These are phyloP conservation scores for Plemyria rubiginata DNA, from an alignment of 2,888 invertebrate species.

Conservation along the genomic window DNA sequence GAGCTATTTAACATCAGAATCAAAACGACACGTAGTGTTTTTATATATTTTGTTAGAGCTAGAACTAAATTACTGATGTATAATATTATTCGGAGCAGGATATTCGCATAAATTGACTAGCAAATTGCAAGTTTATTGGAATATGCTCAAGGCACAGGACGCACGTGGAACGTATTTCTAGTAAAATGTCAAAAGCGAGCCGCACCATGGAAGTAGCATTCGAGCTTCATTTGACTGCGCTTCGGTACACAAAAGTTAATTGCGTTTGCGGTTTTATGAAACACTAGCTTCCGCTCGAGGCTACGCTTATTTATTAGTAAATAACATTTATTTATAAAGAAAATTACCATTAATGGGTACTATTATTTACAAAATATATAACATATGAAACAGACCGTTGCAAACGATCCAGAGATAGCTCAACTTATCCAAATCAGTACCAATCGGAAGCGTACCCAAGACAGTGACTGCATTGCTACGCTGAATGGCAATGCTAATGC, in stretches of 20 bases:
- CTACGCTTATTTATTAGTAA: too few relatives aligned
- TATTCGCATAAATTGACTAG: slow-evolving; percentile 28
- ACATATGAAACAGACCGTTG: too few relatives aligned
- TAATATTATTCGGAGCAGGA: slow-evolving; percentile 26
- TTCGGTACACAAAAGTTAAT: not conserved
- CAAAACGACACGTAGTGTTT: slow-evolving; percentile 24
- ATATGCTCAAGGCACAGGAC: slow-evolving; percentile 25
- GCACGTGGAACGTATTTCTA: slow-evolving; percentile 22
- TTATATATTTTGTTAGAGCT: slow-evolving; percentile 25
- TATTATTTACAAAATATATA: too few relatives aligned
- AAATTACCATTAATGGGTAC: too few relatives aligned
- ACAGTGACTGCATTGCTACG: too few relatives aligned
- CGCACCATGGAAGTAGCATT: not conserved
- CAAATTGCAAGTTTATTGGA: slow-evolving; percentile 28
- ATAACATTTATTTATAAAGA: too few relatives aligned
- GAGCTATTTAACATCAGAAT: slow-evolving; percentile 24
- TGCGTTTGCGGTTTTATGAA: slow-evolving; percentile 1
- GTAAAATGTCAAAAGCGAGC: slow-evolving; percentile 13
- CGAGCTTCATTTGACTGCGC: not conserved
- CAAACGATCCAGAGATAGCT: too few relatives aligned
- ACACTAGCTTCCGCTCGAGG: not conserved
- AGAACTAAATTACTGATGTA: slow-evolving; percentile 21
- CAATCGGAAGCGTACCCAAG: too few relatives aligned
- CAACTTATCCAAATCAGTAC: too few relatives aligned
- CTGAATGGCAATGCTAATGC: too few relatives aligned